Evolutionary conservation across 2,888 invertebrate species (phyloP), one percentile per base, ranked within the genome.

Genomic region (Sinotaia quadrata): DNA sequence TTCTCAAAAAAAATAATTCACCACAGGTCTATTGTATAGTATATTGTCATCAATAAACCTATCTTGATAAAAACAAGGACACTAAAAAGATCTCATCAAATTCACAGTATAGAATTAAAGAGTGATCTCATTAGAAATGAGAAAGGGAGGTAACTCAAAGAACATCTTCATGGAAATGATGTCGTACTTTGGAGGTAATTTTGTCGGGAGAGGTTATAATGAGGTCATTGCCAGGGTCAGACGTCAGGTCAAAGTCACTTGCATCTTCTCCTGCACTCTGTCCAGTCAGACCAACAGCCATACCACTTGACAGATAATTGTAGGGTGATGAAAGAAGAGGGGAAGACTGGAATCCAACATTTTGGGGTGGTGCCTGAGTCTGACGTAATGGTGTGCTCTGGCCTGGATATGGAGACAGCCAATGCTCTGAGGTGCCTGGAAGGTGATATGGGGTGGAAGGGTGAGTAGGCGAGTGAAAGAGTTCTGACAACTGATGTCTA

Each of bases 211-310:
- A 47, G 31, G 65, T 65, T 33, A 65, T 24, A 15, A 56, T 44
- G 31, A 65, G 56, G 44, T 65, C 65, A n/a, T 63, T 41, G 4
- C 54, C 56, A 8, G 31, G 65, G 24, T 65, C 56, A 18, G 65
- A 65, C 34, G 51, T 51, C 65, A 65, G 29, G 65, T 65, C 65
- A 56, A 56, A n/a, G 56, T 65, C 65, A 8, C 56, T 47, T 21
- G 33, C 54, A 12, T 56, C 65, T 15, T 65, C 56, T 27, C 52
- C 41, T 5, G 36, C 33, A 24, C 8, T 29, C 33, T 41, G 54
- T 12, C 65, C 41, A n/a, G 65, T 56, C 36, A 7, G 18, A 18
- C 37, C 41, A 41, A 41, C 37, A 34, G 63, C 52, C 10, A 47
- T 15, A 18, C 54, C 47, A 7, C 54, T 54, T 31, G 63, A 63